Conservation (phyloP, 53 echinoderm and acorn worm species). For the Zoroaster sp. region DNA sequence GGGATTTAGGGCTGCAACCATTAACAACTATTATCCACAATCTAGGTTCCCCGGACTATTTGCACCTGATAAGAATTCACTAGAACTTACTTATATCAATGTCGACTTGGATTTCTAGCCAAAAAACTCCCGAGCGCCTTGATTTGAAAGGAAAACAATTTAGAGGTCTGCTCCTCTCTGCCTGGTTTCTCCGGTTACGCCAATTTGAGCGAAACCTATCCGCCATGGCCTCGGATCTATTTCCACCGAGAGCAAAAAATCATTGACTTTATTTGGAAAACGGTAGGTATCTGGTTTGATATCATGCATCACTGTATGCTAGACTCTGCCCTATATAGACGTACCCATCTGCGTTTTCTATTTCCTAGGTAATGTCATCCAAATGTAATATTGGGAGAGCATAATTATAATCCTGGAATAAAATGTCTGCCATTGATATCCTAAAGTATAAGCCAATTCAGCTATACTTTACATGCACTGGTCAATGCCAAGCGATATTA, state of each 20-base stretch:
- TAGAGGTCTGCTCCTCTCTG: not conserved
- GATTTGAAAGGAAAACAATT: conserved; percentile 45
- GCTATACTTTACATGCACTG: not conserved
- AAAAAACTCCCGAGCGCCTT: not conserved
- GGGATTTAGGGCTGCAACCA: not conserved
- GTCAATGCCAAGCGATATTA: not conserved
- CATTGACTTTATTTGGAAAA: not conserved
- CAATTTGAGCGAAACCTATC: conserved; percentile 9
- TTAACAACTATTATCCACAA: not conserved
- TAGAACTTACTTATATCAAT: not conserved
- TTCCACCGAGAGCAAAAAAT: conserved; percentile 10
- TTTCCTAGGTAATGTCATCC: not conserved
- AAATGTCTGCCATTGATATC: not conserved
- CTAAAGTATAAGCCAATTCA: not conserved
- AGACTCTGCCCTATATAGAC: not conserved
- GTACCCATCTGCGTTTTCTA: not conserved
- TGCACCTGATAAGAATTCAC: not conserved
- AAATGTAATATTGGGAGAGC: not conserved
- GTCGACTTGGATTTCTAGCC: conserved; percentile 3
- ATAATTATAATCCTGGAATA: not conserved
- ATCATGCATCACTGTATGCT: not conserved
- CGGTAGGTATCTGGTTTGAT: not conserved
- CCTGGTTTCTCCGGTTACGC: conserved; percentile 14
- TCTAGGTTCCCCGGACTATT: not conserved
- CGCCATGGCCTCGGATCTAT: not conserved